Evolutionary conservation across 2,797 vertebrate species (phyloP).

Genomic region (Crenuchus spilurus): DNA sequence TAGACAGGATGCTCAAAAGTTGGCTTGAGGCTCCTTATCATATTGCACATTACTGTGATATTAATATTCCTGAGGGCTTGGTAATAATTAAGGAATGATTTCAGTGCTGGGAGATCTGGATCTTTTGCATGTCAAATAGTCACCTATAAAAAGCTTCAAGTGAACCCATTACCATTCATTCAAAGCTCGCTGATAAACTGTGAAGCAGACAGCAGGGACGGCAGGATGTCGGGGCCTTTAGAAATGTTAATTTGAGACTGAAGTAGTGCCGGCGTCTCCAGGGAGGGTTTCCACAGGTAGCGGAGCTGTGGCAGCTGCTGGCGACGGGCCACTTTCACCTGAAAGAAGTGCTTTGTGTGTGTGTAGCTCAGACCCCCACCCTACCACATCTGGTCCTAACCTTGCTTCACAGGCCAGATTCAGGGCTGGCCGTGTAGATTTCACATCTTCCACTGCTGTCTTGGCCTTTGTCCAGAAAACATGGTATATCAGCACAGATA

Average conservation of each 20-base stretch:
- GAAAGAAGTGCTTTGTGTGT: slow-evolving; percentile 59
- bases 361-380: slow-evolving; percentile 33
- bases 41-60: too few species aligned
- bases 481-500: slow-evolving; percentile 28
- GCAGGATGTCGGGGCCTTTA: not conserved
- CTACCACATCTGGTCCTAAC: slow-evolving; percentile 28
- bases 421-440: slow-evolving; percentile 22
- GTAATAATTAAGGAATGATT: too few species aligned
- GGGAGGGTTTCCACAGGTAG: slow-evolving; percentile 46
- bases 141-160: not conserved
- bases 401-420: slow-evolving; percentile 25
- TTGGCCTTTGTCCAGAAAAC: slow-evolving; percentile 9
- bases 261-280: not conserved
- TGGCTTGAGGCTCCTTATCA: too few species aligned
- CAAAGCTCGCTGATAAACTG: not conserved
- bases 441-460: slow-evolving; percentile 31
- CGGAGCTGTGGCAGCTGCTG: slow-evolving; percentile 23
- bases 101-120: too few species aligned
- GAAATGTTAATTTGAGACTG: slow-evolving; percentile 35
- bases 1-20: too few species aligned
- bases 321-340: slow-evolving; percentile 46
- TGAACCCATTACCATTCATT: not conserved
- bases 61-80: too few species aligned
- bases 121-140: not conserved
- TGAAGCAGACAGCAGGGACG: slow-evolving; percentile 3